A percentile compares a stretch with the other conserved stretches of the same genome.
These are phyloP conservation scores for Anastrepha ludens DNA, from an alignment of 1,140 invertebrate genomes.

Conservation along the genomic window DNA sequence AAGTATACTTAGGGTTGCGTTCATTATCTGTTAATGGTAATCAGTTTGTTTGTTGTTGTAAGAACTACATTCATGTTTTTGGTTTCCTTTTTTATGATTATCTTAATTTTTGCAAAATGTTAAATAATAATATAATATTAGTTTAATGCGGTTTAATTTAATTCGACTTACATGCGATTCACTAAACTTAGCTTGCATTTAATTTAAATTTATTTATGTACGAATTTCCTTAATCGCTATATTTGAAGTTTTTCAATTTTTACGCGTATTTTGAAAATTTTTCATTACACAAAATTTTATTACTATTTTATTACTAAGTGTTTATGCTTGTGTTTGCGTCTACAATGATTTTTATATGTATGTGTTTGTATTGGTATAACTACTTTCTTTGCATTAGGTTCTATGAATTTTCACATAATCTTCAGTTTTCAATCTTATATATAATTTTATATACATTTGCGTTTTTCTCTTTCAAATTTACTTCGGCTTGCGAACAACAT, in stretches of 20 bases:
- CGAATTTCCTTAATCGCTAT: neutral
- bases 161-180: neutral
- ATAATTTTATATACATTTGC: no score
- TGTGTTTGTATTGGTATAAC: no score
- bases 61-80: neutral
- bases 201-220: neutral
- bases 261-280: neutral
- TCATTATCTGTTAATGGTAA: neutral
- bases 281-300: no score
- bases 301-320: no score
- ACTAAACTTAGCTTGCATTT: neutral
- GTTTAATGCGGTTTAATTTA: neutral
- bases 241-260: neutral
- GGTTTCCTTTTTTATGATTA: neutral
- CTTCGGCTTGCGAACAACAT: no score
- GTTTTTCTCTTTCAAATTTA: no score
- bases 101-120: neutral
- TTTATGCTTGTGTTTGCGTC: no score
- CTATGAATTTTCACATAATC: no score
- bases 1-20: neutral
- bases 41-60: conserved; percentile 5
- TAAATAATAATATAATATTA: no score
- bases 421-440: no score
- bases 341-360: no score
- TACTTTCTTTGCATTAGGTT: no score